Conservation (phyloP, 2,797 vertebrate genomes). For the Channa striata region DNA sequence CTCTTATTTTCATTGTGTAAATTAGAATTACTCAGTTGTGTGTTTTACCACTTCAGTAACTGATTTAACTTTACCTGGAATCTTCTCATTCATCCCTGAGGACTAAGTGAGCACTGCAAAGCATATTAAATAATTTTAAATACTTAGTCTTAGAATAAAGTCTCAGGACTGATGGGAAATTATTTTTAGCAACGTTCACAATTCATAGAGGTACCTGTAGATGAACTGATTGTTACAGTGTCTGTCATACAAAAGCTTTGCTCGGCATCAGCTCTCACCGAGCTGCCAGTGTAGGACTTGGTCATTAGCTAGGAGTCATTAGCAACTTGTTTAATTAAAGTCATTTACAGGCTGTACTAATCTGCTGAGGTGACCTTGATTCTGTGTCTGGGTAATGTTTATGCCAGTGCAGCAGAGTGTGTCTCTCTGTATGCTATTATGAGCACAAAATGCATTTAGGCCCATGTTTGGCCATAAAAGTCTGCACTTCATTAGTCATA, state of each 20-base stretch:
- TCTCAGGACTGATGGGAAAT: not conserved
- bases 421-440: conserved; percentile 66
- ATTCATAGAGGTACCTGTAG: conserved; percentile 25
- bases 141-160: conserved; percentile 14
- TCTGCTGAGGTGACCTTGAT: conserved; percentile 84
- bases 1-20: conserved; percentile 44
- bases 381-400: conserved; percentile 74
- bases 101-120: conserved; percentile 3
- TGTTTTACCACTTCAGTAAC: conserved; percentile 36
- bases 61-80: conserved; percentile 45
- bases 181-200: conserved; percentile 1
- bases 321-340: conserved; percentile 84
- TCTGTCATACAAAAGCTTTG: conserved; percentile 43
- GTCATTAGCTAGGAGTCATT: conserved; percentile 82
- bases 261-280: conserved; percentile 40
- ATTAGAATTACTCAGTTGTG: conserved; percentile 43
- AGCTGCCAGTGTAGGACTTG: conserved; percentile 62
- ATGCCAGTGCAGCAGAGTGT: conserved; percentile 72
- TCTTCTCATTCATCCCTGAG: conserved; percentile 14
- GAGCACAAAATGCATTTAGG: conserved; percentile 68
- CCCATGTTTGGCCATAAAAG: conserved; percentile 77
- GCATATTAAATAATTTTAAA: conserved; percentile 2
- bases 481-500: conserved; percentile 79
- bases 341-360: conserved; percentile 82
- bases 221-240: conserved; percentile 14